Percentiles rank a stretch among this genome's conserved stretches.
phyloP scores from a whole-genome alignment of 2,797 vertebrate species.

The Pangasius djambal region DNA sequence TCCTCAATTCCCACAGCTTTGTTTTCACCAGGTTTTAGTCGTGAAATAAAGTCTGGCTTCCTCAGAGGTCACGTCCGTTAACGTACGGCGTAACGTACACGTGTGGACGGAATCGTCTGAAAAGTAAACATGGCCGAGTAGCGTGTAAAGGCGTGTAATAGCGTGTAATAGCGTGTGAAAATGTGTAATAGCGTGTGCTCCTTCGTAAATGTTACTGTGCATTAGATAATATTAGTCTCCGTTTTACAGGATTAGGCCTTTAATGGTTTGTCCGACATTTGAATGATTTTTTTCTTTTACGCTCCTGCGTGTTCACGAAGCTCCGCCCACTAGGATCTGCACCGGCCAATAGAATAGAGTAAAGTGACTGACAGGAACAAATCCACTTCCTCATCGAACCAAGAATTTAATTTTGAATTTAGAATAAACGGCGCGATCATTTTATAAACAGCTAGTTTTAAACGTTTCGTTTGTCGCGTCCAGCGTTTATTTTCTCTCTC shows the following conservation, averaged over 20 bases:
- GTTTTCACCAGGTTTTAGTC: not conserved
- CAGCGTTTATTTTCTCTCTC: not conserved
- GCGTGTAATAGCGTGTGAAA: not conserved
- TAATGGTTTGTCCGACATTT: not conserved
- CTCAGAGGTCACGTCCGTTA: not conserved
- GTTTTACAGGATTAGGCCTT: not conserved
- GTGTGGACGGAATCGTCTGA: not conserved
- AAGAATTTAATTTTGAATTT: too few species aligned
- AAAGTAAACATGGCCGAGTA: not conserved
- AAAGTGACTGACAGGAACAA: too few species aligned
- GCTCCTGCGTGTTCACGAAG: not conserved
- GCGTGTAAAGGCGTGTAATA: not conserved
- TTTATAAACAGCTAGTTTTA: not conserved
- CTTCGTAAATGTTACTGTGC: not conserved
- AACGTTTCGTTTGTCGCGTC: not conserved
- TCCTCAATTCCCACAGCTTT: not conserved
- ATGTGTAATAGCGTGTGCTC: too few species aligned
- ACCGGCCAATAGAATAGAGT: too few species aligned
- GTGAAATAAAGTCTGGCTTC: not conserved
- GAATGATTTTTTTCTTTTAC: fast-evolving
- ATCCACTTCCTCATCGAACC: too few species aligned
- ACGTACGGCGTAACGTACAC: not conserved
- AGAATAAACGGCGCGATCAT: not conserved
- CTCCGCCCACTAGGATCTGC: not conserved
- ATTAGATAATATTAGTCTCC: not conserved